Conservation (phyloP, 2,113 vertebrate genomes). For the Apaloderma vittatum region DNA sequence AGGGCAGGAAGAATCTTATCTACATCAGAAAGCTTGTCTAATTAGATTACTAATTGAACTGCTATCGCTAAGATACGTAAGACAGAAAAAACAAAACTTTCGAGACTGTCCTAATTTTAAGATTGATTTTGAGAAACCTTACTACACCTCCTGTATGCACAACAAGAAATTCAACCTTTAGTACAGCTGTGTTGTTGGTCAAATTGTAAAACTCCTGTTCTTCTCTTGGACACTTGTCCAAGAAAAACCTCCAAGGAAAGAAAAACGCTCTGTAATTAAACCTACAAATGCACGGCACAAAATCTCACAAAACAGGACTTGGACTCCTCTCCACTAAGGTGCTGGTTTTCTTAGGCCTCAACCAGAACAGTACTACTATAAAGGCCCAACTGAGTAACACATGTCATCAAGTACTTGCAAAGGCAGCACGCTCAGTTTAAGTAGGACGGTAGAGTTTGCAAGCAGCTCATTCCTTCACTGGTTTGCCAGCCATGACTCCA, state of each 20-base stretch:
- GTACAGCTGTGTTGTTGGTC: not conserved
- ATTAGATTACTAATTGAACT: not conserved
- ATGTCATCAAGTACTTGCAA: not conserved
- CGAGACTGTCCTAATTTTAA: not conserved
- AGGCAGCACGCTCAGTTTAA: not conserved
- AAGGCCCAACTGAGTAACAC: not conserved
- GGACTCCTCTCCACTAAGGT: not conserved
- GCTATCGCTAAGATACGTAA: not conserved
- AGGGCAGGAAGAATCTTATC: not conserved
- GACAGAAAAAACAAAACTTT: not conserved
- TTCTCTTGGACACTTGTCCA: not conserved
- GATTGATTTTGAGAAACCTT: not conserved
- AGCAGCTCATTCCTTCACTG: not conserved
- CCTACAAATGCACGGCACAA: accelerated
- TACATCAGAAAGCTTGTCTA: not conserved
- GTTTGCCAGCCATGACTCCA: not conserved
- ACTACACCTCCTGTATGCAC: not conserved
- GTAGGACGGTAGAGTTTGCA: accelerated
- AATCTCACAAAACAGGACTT: not conserved
- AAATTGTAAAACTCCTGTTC: not conserved
- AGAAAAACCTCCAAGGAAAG: not conserved
- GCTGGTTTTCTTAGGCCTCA: not conserved
- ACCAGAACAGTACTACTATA: not conserved
- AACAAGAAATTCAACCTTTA: not conserved
- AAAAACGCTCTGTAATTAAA: no score